Conservation (phyloP, 1,140 invertebrate genomes). For the Drosophila tristis region DNA sequence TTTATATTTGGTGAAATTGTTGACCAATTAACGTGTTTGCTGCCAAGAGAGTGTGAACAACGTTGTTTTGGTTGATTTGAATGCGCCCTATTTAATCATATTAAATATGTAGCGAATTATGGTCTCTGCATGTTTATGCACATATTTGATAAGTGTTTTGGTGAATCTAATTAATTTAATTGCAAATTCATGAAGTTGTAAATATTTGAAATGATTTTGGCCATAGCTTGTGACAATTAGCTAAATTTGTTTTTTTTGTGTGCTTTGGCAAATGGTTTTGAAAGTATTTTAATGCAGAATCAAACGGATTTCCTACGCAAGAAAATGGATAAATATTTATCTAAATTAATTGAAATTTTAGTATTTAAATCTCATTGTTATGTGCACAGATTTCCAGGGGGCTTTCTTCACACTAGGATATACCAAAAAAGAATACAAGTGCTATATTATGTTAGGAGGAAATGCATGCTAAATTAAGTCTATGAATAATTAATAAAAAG, state of each 20-base stretch:
- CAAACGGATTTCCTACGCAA: too few species aligned
- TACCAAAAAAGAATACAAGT: too few species aligned
- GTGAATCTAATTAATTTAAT: neutral
- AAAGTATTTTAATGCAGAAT: neutral
- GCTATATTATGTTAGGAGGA: too few species aligned
- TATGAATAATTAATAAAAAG: too few species aligned
- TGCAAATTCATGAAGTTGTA: neutral
- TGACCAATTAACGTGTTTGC: constrained; percentile 18
- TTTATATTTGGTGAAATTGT: neutral
- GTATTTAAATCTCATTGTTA: too few species aligned
- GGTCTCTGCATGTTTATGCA: neutral
- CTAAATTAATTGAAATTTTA: too few species aligned
- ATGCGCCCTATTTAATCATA: constrained; percentile 14
- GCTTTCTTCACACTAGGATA: too few species aligned
- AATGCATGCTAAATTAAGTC: too few species aligned
- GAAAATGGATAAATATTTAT: too few species aligned
- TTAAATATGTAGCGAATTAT: constrained; percentile 14
- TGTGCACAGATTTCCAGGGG: too few species aligned
- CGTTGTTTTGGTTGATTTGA: constrained; percentile 7
- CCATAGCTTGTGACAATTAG: neutral
- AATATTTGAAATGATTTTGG: neutral
- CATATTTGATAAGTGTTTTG: neutral
- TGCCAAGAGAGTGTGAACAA: too few species aligned
- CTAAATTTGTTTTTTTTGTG: neutral
- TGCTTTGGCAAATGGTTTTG: neutral